These are phyloP conservation scores for Parotia lawesii DNA, from an alignment of 2,113 vertebrate genomes.

Conservation along the genomic window DNA sequence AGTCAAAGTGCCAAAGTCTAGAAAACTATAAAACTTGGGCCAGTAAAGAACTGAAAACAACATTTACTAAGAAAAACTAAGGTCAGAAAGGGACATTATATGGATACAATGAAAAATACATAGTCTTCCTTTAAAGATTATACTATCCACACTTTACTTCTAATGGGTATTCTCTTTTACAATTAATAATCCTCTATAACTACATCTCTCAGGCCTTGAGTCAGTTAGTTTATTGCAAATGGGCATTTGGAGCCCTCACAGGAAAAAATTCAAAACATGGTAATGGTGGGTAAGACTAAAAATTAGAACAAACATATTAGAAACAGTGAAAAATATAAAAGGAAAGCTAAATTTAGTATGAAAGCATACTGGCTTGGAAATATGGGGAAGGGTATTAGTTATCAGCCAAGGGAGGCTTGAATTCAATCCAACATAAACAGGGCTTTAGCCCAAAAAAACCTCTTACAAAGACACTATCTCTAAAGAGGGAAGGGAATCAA, in stretches of 20 bases:
- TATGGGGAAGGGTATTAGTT: not conserved
- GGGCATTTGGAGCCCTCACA: not conserved
- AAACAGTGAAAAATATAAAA: not conserved
- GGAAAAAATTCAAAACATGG: not conserved
- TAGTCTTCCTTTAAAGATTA: not conserved
- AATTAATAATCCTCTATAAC: not conserved
- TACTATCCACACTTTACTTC: not conserved
- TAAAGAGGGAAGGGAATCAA: not conserved
- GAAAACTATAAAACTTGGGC: not conserved
- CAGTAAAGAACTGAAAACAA: not conserved
- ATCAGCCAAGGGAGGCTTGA: not conserved
- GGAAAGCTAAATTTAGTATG: not conserved
- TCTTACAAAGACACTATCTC: not conserved
- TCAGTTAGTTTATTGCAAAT: not conserved
- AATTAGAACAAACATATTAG: not conserved
- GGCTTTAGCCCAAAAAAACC: not conserved
- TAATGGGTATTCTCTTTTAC: not conserved
- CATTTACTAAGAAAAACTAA: not conserved
- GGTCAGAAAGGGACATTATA: not conserved
- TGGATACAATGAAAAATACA: not conserved
- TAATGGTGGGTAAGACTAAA: not conserved
- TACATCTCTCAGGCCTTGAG: not conserved
- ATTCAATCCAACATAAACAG: not conserved
- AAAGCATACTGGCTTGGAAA: not conserved
- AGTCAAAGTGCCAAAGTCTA: not conserved